These are phyloP conservation scores for Teinopalpus imperialis DNA, from an alignment of 2,888 invertebrate genomes.

Conservation along the genomic window DNA sequence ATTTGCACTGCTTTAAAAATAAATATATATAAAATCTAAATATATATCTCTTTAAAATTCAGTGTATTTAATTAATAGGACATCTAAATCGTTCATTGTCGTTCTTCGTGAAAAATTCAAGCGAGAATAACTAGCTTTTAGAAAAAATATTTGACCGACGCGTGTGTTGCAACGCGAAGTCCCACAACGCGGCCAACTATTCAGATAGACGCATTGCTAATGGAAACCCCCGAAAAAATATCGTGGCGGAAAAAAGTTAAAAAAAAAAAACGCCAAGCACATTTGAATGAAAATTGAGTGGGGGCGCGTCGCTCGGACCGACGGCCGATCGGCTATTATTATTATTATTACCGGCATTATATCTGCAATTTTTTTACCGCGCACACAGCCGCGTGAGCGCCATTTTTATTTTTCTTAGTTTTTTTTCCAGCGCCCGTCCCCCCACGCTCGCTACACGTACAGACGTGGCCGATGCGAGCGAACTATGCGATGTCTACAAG, in stretches of 20 bases:
- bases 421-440: constrained; percentile 62
- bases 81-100: constrained; percentile 12
- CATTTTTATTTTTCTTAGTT: constrained; percentile 75
- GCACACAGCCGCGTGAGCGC: constrained; percentile 61
- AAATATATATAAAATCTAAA: too few species aligned
- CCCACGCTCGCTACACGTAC: constrained; percentile 47
- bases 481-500: constrained; percentile 82
- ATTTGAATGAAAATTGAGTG: constrained; percentile 80
- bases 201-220: constrained; percentile 69
- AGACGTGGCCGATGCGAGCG: constrained; percentile 47
- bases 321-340: constrained; percentile 77
- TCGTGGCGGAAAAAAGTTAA: constrained; percentile 66
- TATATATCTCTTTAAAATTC: too few species aligned
- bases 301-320: constrained; percentile 58
- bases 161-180: constrained; percentile 25
- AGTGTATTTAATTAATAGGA: too few species aligned
- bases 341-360: constrained; percentile 81
- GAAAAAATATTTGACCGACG: constrained; percentile 13
- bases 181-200: constrained; percentile 55
- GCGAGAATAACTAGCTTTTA: constrained; percentile 19
- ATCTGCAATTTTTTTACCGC: constrained; percentile 80
- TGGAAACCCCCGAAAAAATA: constrained; percentile 78
- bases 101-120: neutral
- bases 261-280: constrained; percentile 64
- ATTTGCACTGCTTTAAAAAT: too few species aligned